phyloP scores from a whole-genome alignment of 2,113 vertebrate species.

The Saimiri boliviensis region DNA sequence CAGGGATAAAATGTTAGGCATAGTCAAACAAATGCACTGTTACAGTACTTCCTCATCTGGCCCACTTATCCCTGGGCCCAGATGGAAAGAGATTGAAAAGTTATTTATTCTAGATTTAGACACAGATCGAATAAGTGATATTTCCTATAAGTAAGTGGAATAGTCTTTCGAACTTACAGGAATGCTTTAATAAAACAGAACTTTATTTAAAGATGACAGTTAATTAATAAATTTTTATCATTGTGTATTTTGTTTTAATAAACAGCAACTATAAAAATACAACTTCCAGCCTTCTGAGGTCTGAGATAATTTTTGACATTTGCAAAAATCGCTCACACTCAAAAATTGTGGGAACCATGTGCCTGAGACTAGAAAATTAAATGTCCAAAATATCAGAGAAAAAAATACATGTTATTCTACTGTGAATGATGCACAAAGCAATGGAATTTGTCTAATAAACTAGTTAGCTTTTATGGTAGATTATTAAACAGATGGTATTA shows the following conservation, averaged over 20 bases:
- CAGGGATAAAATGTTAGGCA: conserved; percentile 41
- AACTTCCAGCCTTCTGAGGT: background rate
- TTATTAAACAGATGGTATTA: conserved; percentile 58
- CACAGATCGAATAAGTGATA: background rate
- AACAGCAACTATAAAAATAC: background rate
- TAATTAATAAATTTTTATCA: background rate
- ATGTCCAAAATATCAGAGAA: conserved; percentile 25
- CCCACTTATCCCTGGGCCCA: background rate
- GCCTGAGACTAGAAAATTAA: background rate
- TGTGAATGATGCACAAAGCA: background rate
- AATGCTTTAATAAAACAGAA: background rate
- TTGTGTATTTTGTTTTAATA: background rate
- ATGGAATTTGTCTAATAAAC: conserved; percentile 44
- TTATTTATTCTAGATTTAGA: background rate
- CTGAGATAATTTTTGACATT: background rate
- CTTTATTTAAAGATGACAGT: background rate
- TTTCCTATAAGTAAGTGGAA: background rate
- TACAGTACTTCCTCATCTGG: background rate
- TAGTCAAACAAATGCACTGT: background rate
- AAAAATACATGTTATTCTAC: background rate
- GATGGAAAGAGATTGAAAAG: background rate
- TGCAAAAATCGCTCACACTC: background rate
- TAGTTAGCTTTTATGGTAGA: conserved; percentile 44
- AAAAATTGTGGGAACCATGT: background rate
- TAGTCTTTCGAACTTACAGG: background rate